Percentiles rank a stretch among this genome's conserved stretches.
Evolutionary conservation across 2,888 invertebrate genomes (phyloP).

Genomic region (Brenthis daphne): DNA sequence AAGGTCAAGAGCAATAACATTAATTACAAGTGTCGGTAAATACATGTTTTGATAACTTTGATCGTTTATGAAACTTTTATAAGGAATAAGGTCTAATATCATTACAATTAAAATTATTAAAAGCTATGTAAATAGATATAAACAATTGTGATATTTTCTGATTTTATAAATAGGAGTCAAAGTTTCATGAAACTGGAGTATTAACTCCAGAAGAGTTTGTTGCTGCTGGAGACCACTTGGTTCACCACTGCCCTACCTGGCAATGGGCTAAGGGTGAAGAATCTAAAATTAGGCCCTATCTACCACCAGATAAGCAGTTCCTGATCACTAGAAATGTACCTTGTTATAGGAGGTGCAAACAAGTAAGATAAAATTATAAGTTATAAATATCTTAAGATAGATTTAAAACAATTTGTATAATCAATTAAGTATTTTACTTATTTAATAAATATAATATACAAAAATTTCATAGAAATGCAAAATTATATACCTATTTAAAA

Average conservation of each 20-base stretch:
- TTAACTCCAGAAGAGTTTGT: constrained; percentile 99
- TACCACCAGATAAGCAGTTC: constrained; percentile 98
- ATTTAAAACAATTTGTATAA: too few relatives aligned
- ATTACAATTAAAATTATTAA: background rate
- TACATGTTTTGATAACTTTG: constrained; percentile 11
- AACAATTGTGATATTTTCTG: background rate
- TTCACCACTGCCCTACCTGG: constrained; percentile 99
- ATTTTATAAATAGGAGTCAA: constrained; percentile 88
- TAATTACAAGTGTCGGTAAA: background rate
- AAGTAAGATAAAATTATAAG: constrained; percentile 71
- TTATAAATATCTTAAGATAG: too few relatives aligned
- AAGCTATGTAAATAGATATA: too few relatives aligned
- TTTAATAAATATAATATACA: too few relatives aligned
- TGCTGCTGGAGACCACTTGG: constrained; percentile 98
- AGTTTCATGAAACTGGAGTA: constrained; percentile 98
- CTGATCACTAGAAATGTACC: constrained; percentile 98
- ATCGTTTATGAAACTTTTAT: constrained; percentile 3
- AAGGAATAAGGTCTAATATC: background rate
- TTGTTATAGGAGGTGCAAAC: constrained; percentile 96
- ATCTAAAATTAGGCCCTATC: constrained; percentile 91
- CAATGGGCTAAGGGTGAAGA: constrained; percentile 98
- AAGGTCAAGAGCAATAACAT: background rate
- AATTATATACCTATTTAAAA: too few relatives aligned
- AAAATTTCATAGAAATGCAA: too few relatives aligned
- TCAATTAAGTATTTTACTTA: too few relatives aligned